Evolutionary conservation across 2,888 invertebrate genomes (phyloP).

Genomic region (Pammene aurita): DNA sequence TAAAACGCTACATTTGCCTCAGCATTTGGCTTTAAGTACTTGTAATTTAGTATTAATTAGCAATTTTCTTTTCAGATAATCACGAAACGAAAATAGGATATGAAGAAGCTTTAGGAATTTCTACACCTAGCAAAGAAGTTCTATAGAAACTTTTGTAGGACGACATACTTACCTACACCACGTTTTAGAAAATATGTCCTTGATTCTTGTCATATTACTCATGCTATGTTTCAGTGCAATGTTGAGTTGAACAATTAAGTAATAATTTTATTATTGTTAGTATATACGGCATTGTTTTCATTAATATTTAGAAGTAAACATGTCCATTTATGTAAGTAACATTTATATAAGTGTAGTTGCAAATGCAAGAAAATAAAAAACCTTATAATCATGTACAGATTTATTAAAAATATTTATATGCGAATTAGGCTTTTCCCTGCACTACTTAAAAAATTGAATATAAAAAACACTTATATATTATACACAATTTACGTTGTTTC

Average conservation of each 20-base stretch:
- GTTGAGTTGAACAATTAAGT: constrained; percentile 74
- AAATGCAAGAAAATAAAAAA: constrained; percentile 60
- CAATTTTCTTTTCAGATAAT: constrained; percentile 65
- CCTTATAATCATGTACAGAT: constrained; percentile 78
- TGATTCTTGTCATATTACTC: constrained; percentile 61
- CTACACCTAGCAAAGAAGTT: constrained; percentile 95
- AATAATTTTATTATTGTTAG: constrained; percentile 60
- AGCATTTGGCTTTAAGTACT: too few species aligned
- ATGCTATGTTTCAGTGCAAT: constrained; percentile 74
- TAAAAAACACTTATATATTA: constrained; percentile 10
- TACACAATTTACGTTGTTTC: constrained; percentile 14
- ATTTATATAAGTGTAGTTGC: constrained; percentile 67
- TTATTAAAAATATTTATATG: constrained; percentile 66
- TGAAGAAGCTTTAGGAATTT: constrained; percentile 95
- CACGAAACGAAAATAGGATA: constrained; percentile 88
- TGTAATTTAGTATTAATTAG: not conserved
- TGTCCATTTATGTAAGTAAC: constrained; percentile 75
- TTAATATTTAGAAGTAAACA: constrained; percentile 66
- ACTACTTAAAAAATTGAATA: constrained; percentile 19
- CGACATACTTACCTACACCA: constrained; percentile 23
- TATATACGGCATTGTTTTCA: constrained; percentile 65
- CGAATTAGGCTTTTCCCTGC: constrained; percentile 43
- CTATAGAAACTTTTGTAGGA: constrained; percentile 69
- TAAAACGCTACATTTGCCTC: too few species aligned
- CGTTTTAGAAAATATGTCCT: constrained; percentile 48